Percentiles rank a stretch among this genome's conserved stretches.
These are phyloP conservation scores for Phoebastria nigripes DNA, from an alignment of 2,797 vertebrate species.

Conservation along the genomic window DNA sequence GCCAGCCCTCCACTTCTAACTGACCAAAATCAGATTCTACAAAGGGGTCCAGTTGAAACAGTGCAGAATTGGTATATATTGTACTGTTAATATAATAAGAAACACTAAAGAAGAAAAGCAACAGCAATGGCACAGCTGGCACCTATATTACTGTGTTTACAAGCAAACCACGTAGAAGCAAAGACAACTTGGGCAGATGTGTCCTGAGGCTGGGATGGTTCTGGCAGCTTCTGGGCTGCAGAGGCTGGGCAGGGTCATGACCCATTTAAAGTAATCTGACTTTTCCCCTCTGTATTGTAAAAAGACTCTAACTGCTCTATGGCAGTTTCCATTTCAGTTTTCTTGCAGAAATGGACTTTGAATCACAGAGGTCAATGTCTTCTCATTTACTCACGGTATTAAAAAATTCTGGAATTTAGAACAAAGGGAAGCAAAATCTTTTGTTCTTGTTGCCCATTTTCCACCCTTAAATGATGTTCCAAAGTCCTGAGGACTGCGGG, in stretches of 20 bases:
- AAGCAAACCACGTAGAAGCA: neutral
- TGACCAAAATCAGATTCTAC: neutral
- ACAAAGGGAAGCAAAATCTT: neutral
- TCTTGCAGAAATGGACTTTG: neutral
- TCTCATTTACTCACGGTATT: neutral
- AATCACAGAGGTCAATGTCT: neutral
- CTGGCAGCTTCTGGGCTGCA: neutral
- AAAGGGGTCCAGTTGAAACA: neutral
- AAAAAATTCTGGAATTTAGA: neutral
- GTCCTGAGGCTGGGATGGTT: neutral
- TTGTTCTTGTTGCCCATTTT: neutral
- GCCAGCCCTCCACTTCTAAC: neutral
- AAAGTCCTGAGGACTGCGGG: neutral
- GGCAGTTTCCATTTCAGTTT: neutral
- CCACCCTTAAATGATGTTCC: neutral
- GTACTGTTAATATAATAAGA: neutral
- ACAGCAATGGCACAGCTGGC: neutral
- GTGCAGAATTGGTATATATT: rapidly evolving
- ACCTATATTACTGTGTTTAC: neutral
- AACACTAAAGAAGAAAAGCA: neutral
- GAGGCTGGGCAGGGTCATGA: neutral
- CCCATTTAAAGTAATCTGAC: neutral
- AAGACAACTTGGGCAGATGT: neutral
- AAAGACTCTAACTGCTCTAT: neutral
- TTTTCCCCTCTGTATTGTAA: neutral